These are phyloP conservation scores for Pachycephala philippinensis DNA, from an alignment of 2,113 vertebrate genomes.

Conservation along the genomic window DNA sequence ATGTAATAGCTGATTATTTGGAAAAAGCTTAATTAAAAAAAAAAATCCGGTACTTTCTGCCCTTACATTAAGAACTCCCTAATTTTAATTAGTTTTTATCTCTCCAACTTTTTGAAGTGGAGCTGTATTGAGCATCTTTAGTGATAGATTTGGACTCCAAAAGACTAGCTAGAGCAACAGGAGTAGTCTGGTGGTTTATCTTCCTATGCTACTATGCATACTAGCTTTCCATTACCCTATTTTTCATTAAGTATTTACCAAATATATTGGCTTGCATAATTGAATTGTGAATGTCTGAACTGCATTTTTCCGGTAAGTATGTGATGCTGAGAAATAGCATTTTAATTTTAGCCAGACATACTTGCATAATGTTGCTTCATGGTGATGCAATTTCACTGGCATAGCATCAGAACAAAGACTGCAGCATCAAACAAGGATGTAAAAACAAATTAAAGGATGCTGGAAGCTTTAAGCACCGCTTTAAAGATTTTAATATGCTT, in stretches of 20 bases:
- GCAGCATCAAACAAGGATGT: conserved; percentile 25
- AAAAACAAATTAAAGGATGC: conserved; percentile 54
- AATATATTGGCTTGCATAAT: background rate
- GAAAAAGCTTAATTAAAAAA: background rate
- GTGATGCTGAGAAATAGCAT: conserved; percentile 15
- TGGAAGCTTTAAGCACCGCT: conserved; percentile 17
- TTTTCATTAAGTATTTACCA: conserved; percentile 23
- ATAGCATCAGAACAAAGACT: conserved; percentile 51
- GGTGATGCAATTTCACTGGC: conserved; percentile 48
- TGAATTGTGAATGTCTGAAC: background rate
- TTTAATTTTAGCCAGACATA: conserved; percentile 53
- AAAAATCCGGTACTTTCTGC: background rate
- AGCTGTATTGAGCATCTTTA: background rate
- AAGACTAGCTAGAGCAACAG: background rate
- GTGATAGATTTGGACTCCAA: background rate
- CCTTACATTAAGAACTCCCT: background rate
- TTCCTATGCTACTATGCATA: background rate
- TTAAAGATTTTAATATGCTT: conserved; percentile 48
- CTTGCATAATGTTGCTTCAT: conserved; percentile 32
- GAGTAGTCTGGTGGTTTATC: background rate
- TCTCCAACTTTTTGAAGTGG: background rate
- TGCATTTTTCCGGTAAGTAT: background rate
- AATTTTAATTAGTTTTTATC: background rate
- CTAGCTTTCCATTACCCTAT: background rate
- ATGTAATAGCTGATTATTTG: background rate